These are phyloP conservation scores for Spheniscus mendiculus DNA, from an alignment of 2,113 vertebrate genomes.

Conservation along the genomic window DNA sequence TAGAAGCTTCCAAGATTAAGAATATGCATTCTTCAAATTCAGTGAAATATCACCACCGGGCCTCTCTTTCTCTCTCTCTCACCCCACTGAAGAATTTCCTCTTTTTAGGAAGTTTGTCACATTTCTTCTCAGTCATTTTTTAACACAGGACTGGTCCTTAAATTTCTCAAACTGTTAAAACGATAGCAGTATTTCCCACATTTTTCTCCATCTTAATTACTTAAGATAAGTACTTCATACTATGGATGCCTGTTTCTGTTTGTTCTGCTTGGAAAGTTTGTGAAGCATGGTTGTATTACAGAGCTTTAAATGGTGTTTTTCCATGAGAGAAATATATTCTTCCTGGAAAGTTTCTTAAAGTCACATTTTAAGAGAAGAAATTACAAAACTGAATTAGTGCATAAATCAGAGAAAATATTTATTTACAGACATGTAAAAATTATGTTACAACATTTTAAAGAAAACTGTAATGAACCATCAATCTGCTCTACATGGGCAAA, in stretches of 20 bases:
- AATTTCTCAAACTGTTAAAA: not conserved
- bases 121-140: not conserved
- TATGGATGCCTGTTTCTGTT: not conserved
- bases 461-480: conserved; percentile 41
- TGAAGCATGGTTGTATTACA: not conserved
- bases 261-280: not conserved
- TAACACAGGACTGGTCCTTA: not conserved
- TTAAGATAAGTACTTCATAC: not conserved
- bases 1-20: not conserved
- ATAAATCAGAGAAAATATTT: conserved; percentile 77
- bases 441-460: conserved; percentile 74
- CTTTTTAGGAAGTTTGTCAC: not conserved
- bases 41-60: not conserved
- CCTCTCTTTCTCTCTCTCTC: not conserved
- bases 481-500: conserved; percentile 24
- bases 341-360: not conserved
- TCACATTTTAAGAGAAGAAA: not conserved
- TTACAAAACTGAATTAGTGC: conserved; percentile 35
- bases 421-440: conserved; percentile 79
- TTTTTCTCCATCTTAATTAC: not conserved
- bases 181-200: not conserved
- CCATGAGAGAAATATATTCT: not conserved
- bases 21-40: not conserved
- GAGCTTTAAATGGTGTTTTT: not conserved
- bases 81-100: not conserved